Evolutionary conservation across 2,113 vertebrate genomes (phyloP), one percentile per base, ranked within the genome.

Genomic region (Mugil cephalus): DNA sequence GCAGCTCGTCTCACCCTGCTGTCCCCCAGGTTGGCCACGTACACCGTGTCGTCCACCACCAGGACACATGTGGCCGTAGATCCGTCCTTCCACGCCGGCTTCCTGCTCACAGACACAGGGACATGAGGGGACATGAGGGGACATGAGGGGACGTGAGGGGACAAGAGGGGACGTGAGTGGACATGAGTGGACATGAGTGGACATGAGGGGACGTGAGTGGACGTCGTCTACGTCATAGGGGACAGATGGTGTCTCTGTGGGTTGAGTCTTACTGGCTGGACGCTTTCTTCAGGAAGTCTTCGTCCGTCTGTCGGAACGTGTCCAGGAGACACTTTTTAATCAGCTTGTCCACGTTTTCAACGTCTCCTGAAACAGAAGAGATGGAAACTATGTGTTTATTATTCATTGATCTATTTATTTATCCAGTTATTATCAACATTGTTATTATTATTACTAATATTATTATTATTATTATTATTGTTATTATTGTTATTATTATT

Each of bases 81-180:
- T 12, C 97, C 98, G 42, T 99, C 98, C 79, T 99, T 98, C 98
- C 97, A 99, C 0, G 95, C 96, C 1, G 97, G 98, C 74, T 99
- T 99, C 93, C 98, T 99, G 87, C 21, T 35, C 13, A 77, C 11
- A 68, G 18, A 75, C 34, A 67, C 30, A 71, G 21, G 40, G 24
- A 30, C 24, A 30, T 30, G 24, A n/a, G n/a, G n/a, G n/a, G n/a
- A n/a, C n/a, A n/a, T n/a, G n/a, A n/a, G n/a, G n/a, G n/a, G n/a
- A n/a, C n/a, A n/a, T n/a, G n/a, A n/a, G n/a, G n/a, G n/a, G n/a
- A n/a, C n/a, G n/a, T n/a, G n/a, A n/a, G n/a, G n/a, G n/a, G n/a
- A n/a, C n/a, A n/a, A n/a, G n/a, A n/a, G n/a, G n/a, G n/a, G n/a
- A n/a, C n/a, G n/a, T n/a, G n/a, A n/a, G n/a, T n/a, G n/a, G n/a